Evolutionary conservation across 2,113 vertebrate genomes (phyloP).

Genomic region (Ageneiosus marmoratus): DNA sequence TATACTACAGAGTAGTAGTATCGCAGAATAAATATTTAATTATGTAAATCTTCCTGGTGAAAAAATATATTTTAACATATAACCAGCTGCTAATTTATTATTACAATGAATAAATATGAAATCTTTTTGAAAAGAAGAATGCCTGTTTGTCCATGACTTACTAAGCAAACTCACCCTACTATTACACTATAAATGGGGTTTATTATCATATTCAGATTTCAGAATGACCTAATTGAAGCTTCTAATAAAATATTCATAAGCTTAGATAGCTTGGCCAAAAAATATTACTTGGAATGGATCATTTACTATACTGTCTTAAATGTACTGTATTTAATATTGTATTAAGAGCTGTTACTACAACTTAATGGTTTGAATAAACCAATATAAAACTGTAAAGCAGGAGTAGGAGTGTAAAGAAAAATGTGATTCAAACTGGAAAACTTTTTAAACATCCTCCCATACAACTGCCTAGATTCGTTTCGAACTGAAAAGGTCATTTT

Average conservation of each 20-base stretch:
- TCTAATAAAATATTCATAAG: slow-evolving; percentile 4
- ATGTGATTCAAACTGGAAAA: not conserved
- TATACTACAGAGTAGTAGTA: not conserved
- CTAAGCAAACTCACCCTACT: not conserved
- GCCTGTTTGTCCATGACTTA: not conserved
- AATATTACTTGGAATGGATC: not conserved
- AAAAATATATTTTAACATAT: not conserved
- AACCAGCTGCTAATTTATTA: not conserved
- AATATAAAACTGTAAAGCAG: not conserved
- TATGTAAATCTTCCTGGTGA: not conserved
- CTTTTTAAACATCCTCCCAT: not conserved
- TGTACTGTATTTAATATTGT: not conserved
- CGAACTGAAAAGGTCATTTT: not conserved
- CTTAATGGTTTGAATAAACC: slow-evolving; percentile 6
- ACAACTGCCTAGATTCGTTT: not conserved
- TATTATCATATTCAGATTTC: not conserved
- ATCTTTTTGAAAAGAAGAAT: not conserved
- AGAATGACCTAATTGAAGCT: not conserved
- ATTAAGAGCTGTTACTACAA: not conserved
- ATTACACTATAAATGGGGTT: not conserved
- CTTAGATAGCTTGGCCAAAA: not conserved
- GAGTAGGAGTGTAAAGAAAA: not conserved
- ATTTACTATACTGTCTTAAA: not conserved
- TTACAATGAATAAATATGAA: not conserved
- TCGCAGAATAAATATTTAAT: not conserved